Evolutionary conservation across 2,888 invertebrate genomes (phyloP).

Genomic region (Stenchaetothrips biformis): DNA sequence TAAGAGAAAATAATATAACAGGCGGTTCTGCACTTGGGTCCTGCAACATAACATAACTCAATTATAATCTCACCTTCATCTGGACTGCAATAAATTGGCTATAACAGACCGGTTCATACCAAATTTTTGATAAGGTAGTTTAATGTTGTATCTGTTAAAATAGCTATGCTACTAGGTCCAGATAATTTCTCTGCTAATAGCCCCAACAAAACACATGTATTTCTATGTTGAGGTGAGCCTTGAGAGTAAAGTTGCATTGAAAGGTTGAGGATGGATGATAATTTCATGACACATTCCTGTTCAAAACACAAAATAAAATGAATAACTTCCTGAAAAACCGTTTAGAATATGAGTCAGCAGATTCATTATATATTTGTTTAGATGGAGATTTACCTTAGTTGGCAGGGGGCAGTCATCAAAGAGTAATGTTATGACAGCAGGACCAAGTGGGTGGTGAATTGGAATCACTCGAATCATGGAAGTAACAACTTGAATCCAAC

Average conservation of each 20-base stretch:
- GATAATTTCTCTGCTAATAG: slow-evolving; percentile 90
- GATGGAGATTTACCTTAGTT: slow-evolving; percentile 59
- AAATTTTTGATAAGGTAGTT: slow-evolving; percentile 76
- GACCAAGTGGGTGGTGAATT: slow-evolving; percentile 76
- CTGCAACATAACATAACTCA: slow-evolving; percentile 45
- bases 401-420: slow-evolving; percentile 90
- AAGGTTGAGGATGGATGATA: slow-evolving; percentile 60
- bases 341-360: not conserved
- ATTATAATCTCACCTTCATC: not conserved
- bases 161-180: slow-evolving; percentile 78
- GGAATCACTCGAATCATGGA: slow-evolving; percentile 80
- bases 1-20: slow-evolving; percentile 77
- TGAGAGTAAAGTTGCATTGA: slow-evolving; percentile 49
- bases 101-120: slow-evolving; percentile 49
- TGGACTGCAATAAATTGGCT: slow-evolving; percentile 35
- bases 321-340: slow-evolving; percentile 36
- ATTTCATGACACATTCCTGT: slow-evolving; percentile 55
- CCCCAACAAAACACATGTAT: slow-evolving; percentile 82
- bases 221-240: slow-evolving; percentile 57
- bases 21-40: slow-evolving; percentile 61
- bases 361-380: slow-evolving; percentile 2
- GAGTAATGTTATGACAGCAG: slow-evolving; percentile 81
- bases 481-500: slow-evolving; percentile 82
- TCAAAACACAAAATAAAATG: slow-evolving; percentile 32
- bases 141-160: slow-evolving; percentile 70